Evolutionary conservation across 2,888 invertebrate genomes (phyloP), one percentile per base, ranked within the genome.

Genomic region (Azorinus chamasolen): DNA sequence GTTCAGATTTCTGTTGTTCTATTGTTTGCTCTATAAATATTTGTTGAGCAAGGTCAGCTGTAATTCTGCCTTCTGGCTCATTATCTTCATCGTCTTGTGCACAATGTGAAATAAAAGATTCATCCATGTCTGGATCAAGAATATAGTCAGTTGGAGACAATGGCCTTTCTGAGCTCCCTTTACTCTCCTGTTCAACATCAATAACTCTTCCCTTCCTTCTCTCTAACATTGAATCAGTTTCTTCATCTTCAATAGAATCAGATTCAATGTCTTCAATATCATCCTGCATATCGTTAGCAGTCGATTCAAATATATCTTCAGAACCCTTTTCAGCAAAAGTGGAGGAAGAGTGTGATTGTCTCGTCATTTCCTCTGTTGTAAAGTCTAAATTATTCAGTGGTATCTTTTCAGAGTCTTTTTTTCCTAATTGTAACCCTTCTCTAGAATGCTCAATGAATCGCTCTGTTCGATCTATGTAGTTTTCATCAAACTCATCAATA

Each of bases 11-110:
- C 41, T 71, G 51, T 57, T 37, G 59, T 65, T 89, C 85, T 39
- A 89, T 89, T 46, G 79, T 71, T 61, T 90, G 89, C 73, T 91
- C 91, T 62, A 89, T 89, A 81, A 89, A 91, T 46, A 91, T 91
- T 66, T 90, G 90, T 62, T 92, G 89, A 5, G 91, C 88, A 16
- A 88, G 89, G 62, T 92, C 91, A 39, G 88, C 83, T 27, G 80
- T 83, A 8, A 91, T 79, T 55, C 88, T 78, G 27, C 90, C 88
- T 57, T 88, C 89, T 5, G 83, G 72, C 43, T 72, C 57, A 24
- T 76, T 50, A 12, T 66, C 58, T 24, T 72, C 65, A 41, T 71
- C 61, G 43, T 82, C 80, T 27, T 58, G 68, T 43, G 24, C 61
- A 46, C 80, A 78, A 37, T 63, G 68, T 43, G 24, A 20, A 45